Base-by-base conservation (phyloP, 2,797 vertebrate species). In the Gymnodraco acuticeps region DNA sequence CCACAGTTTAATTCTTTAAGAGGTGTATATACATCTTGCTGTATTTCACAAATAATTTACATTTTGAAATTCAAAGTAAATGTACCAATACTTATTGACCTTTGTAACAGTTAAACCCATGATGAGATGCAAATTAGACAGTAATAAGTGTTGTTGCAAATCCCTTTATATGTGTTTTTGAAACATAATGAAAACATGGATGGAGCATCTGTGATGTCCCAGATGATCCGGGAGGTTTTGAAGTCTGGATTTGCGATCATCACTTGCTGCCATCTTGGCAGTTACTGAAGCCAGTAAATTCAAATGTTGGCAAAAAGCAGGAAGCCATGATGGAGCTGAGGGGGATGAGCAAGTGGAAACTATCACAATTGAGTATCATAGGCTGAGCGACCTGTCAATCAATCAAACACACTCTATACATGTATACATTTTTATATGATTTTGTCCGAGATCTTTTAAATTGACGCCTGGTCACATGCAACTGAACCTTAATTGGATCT, bases 191-290 rank as follows among this genome's bases (percentile, higher is more conserved):
- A 38, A 74, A 80, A 80, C 55, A 59, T 17, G 47, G 20, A 60
- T 70, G 65, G 23, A 64, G 54, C 65, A 60, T 79, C 66, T 75
- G 67, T 52, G 63, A 47, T 33, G 46, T 68, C 58, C 58, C 68
- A 67, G 33, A 68, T 76, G 58, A 72, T 76, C 52, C 3, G 4
- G 20, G 58, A 63, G 73, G 51, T 62, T 75, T 75, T 75, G 51
- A 75, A 58, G 52, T 75, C 73, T 81, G 68, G 31, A 81, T 81
- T 72, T 67, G 41, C 41, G 58, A 72, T 67, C 58, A 71, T 14
- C 53, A 50, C 41, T 71, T n/a, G 78, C 56, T 71, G 73, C 78
- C 68, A 72, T 75, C 67, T 71, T 71, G 62, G 64, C 78, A 48
- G 17, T 31, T 19, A 45, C 68, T 16, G 47, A 38, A 59, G 46